Conservation (phyloP, 2,113 vertebrate species). For the Cacatua alba region DNA sequence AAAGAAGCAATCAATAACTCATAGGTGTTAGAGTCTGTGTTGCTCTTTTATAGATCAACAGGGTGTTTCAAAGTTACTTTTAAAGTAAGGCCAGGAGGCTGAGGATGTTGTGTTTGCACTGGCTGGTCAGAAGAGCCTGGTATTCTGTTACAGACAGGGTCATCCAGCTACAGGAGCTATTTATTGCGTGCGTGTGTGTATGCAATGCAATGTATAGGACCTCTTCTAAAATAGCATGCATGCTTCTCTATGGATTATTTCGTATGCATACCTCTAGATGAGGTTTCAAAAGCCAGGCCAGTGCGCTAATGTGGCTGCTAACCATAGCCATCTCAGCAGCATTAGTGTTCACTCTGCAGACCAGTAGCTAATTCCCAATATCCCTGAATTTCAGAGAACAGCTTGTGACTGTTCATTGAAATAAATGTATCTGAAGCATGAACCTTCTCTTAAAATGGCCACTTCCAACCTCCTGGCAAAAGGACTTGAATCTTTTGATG, state of each 20-base stretch:
- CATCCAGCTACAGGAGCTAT: not conserved
- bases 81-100: not conserved
- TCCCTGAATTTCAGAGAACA: not conserved
- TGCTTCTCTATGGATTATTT: not conserved
- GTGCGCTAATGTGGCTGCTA: not conserved
- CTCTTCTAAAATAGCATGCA: not conserved
- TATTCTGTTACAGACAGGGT: not conserved
- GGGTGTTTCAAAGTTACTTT: constrained; percentile 27
- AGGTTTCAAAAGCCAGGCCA: not conserved
- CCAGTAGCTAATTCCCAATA: not conserved
- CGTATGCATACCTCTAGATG: not conserved
- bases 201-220: not conserved
- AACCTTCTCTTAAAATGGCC: not conserved
- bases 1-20: not conserved
- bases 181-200: not conserved
- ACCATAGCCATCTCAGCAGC: not conserved
- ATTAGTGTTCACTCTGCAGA: not conserved
- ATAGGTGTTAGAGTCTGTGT: not conserved
- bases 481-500: not conserved
- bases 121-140: not conserved
- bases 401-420: not conserved
- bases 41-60: constrained; percentile 25
- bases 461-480: not conserved
- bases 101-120: constrained; percentile 36
- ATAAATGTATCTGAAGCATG: not conserved